phyloP scores from a whole-genome alignment of 2,888 invertebrate species.

The Seira musarum region DNA sequence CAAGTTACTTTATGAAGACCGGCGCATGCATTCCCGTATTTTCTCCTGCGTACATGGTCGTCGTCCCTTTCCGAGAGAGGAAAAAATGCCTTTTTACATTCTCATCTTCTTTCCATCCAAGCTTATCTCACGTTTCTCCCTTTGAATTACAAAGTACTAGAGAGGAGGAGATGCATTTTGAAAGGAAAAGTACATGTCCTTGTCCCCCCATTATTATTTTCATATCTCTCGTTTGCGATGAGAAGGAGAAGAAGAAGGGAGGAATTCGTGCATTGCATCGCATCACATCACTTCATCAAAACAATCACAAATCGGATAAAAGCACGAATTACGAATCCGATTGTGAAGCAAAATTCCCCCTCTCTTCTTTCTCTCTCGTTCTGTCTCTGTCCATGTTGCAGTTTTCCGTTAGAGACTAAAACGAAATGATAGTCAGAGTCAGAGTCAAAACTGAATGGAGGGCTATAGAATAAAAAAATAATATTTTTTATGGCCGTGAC shows the following conservation, averaged over 20 bases:
- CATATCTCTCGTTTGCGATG: not conserved
- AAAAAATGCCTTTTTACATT: slow-evolving; percentile 32
- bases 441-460: too few relatives aligned
- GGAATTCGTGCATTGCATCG: slow-evolving; percentile 3
- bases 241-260: slow-evolving; percentile 3
- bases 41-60: slow-evolving; percentile 32
- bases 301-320: slow-evolving; percentile 3
- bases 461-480: not conserved
- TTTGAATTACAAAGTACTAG: slow-evolving; percentile 2
- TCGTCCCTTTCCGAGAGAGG: slow-evolving; percentile 51
- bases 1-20: slow-evolving; percentile 13
- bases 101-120: slow-evolving; percentile 39
- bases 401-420: not conserved
- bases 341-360: not conserved
- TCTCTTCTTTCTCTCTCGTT: not conserved
- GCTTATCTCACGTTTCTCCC: slow-evolving; percentile 59
- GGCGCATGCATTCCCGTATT: slow-evolving; percentile 59
- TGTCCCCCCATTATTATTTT: slow-evolving; percentile 21
- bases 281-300: not conserved
- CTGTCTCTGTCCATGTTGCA: not conserved
- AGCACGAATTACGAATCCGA: not conserved
- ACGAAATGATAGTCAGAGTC: not conserved
- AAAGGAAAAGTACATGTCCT: slow-evolving; percentile 13
- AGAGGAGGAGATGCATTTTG: slow-evolving; percentile 14
- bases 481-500: not conserved